Evolutionary conservation across 2,888 invertebrate genomes (phyloP).

Genomic region (Eilema sororculum): DNA sequence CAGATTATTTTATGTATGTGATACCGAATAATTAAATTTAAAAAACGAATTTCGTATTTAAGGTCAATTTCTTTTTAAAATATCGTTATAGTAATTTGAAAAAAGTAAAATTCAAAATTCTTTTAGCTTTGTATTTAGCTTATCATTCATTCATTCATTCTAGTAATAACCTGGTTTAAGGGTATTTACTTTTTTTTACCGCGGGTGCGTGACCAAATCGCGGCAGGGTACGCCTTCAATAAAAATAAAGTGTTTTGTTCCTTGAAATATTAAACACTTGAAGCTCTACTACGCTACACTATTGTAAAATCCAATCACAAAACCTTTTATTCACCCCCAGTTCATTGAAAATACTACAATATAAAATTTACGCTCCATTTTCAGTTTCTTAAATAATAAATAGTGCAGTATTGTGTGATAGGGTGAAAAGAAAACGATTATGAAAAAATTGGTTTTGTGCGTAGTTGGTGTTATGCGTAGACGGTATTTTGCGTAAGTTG

Average conservation of each 20-base stretch:
- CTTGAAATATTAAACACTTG: not conserved
- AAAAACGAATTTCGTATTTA: not conserved
- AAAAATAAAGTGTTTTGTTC: not conserved
- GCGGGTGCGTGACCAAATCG: not conserved
- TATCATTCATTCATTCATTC: too few species aligned
- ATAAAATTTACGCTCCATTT: not conserved
- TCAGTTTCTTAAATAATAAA: not conserved
- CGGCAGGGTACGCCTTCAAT: not conserved
- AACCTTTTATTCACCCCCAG: not conserved
- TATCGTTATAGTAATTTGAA: not conserved
- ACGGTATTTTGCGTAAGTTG: too few species aligned
- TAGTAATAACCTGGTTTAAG: not conserved
- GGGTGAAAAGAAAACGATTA: too few species aligned
- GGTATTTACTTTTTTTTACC: not conserved
- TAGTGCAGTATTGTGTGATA: too few species aligned
- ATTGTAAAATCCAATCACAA: slow-evolving; percentile 12
- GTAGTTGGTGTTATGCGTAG: too few species aligned
- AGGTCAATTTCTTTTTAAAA: not conserved
- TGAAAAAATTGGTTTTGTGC: too few species aligned
- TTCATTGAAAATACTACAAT: slow-evolving; percentile 7
- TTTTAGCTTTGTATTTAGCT: not conserved
- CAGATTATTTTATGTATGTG: too few species aligned
- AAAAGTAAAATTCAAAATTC: not conserved
- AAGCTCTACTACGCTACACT: not conserved
- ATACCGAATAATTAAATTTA: too few species aligned